Conservation (phyloP, 1,140 invertebrate species). For the Bombus sibiricus region DNA sequence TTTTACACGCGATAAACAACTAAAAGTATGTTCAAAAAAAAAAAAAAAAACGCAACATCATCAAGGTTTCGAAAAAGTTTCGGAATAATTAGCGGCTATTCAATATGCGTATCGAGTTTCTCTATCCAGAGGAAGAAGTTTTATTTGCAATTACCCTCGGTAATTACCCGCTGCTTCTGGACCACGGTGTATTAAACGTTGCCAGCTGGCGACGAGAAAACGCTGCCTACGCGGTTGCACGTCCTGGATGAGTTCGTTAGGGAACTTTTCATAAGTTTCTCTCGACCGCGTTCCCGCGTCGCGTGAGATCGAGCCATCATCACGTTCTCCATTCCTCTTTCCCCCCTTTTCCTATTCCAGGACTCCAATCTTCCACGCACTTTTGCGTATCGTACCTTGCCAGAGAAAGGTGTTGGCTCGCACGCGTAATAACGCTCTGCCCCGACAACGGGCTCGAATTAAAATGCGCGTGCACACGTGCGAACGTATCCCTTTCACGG, state of each 20-base stretch:
- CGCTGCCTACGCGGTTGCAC: neutral
- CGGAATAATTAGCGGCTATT: neutral
- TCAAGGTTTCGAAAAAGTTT: neutral
- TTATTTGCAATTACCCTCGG: conserved; percentile 16
- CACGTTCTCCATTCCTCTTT: conserved; percentile 29
- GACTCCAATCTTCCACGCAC: conserved; percentile 4
- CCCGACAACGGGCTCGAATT: conserved; percentile 9
- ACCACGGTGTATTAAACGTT: neutral
- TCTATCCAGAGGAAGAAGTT: neutral
- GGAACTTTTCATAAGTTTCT: conserved; percentile 37
- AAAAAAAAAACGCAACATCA: too few species aligned
- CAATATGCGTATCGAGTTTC: neutral
- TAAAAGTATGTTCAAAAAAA: neutral
- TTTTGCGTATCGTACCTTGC: neutral
- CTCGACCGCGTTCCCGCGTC: neutral
- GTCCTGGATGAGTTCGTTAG: conserved; percentile 40
- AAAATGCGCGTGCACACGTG: conserved; percentile 44
- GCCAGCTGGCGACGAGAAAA: conserved; percentile 3
- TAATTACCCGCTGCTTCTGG: conserved; percentile 2
- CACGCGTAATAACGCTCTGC: conserved; percentile 20
- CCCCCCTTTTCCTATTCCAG: neutral
- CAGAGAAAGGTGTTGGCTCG: neutral
- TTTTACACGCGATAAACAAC: neutral
- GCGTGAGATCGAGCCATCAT: conserved; percentile 37
- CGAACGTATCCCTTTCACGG: conserved; percentile 9